These are phyloP conservation scores for Linyphia triangularis DNA, from an alignment of 2,888 invertebrate genomes.

Conservation along the genomic window DNA sequence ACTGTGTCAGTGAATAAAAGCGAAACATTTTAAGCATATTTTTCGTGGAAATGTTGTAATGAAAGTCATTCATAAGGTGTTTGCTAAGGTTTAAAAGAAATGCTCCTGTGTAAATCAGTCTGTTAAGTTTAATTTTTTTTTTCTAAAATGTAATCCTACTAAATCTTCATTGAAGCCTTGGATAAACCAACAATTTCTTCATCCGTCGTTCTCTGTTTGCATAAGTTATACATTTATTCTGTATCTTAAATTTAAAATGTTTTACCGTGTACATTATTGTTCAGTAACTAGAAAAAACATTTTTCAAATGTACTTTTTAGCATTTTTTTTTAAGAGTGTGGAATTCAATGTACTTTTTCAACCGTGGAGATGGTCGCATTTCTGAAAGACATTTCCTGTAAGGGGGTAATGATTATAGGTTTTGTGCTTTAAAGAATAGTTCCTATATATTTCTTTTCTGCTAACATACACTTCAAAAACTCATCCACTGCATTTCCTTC, in stretches of 20 bases:
- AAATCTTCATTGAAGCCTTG: neutral
- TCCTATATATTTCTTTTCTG: too few relatives aligned
- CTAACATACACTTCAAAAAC: too few relatives aligned
- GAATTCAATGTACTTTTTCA: slow-evolving; percentile 69
- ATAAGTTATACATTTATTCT: slow-evolving; percentile 77
- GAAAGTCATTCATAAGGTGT: neutral
- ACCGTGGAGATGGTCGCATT: too few relatives aligned
- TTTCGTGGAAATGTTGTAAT: slow-evolving; percentile 62
- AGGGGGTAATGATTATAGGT: too few relatives aligned
- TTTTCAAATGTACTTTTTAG: slow-evolving; percentile 79
- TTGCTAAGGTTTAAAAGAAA: neutral
- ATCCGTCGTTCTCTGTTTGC: slow-evolving; percentile 1
- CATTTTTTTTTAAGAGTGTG: slow-evolving; percentile 75
- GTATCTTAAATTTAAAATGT: slow-evolving; percentile 78
- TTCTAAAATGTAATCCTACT: neutral
- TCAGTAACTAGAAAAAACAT: slow-evolving; percentile 79
- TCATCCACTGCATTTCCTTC: too few relatives aligned
- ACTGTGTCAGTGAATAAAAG: slow-evolving; percentile 79
- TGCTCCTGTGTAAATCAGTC: neutral
- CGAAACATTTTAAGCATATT: slow-evolving; percentile 75
- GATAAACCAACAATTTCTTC: slow-evolving; percentile 36
- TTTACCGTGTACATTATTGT: slow-evolving; percentile 79
- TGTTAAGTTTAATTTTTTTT: neutral
- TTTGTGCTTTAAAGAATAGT: too few relatives aligned
- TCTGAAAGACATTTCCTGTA: too few relatives aligned